Evolutionary conservation across 2,113 vertebrate species (phyloP), one percentile per base, ranked within the genome.

Genomic region (Himantopus leucocephalus): DNA sequence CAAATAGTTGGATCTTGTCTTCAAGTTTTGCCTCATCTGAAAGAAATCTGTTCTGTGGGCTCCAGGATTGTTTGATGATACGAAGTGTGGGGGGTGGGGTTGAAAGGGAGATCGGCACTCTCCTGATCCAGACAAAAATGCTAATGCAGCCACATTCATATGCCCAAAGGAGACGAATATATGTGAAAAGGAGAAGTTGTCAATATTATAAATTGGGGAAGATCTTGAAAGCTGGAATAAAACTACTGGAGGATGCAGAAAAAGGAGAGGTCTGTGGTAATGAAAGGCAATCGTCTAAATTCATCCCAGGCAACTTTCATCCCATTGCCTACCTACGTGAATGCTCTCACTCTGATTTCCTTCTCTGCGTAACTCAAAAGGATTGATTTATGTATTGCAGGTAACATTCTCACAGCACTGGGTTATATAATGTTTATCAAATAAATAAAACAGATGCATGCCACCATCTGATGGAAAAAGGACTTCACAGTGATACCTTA

Each of bases 101-200:
- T 76, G 50, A 59, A 18, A 64, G 52, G 8, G 6, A 71, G n/a
- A 59, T 52, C 11, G 52, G 26, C 0, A 1, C 11, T 53, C 15
- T n/a, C 30, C 39, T 48, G 21, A 37, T 93, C 6, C 47, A 64
- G 76, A 87, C 4, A 23, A 80, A 47, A 79, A 73, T 21, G 27
- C 37, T 59, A 72, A 48, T 64, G 12, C 8, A 74, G 55, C 63
- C 22, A 20, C 22, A 32, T 4, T 4, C 29, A 35, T 34, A 60
- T 0, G 0, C 8, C 34, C 11, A 7, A 64, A 84, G 53, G 29
- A 77, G 10, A 59, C n/a, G 14, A 35, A 50, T 35, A 15, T 2
- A 82, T 23, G 6, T 53, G 48, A 77, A 89, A 72, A 75, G 12
- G 34, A 26, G 12, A 81, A 70, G 20, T 37, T 50, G 26, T 17